These are phyloP conservation scores for Panagrolaimus sp. DNA, from an alignment of 1,140 invertebrate genomes.

Conservation along the genomic window DNA sequence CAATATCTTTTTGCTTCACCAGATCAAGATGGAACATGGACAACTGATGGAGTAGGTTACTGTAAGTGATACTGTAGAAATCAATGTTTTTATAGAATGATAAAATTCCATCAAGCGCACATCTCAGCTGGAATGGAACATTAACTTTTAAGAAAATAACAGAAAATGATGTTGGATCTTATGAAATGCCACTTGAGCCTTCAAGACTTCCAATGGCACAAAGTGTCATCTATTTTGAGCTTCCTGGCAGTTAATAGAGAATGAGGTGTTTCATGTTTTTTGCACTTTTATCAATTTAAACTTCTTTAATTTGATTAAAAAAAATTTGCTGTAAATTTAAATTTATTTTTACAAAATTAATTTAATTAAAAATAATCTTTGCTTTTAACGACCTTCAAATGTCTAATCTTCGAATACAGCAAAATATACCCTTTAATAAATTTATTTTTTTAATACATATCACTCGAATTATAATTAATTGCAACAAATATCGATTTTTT, in stretches of 20 bases:
- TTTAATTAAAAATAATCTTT: no score
- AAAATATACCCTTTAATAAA: no score
- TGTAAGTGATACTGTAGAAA: background rate
- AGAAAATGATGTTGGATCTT: constrained; percentile 4
- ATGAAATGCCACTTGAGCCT: constrained; percentile 9
- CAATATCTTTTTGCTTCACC: constrained; percentile 16
- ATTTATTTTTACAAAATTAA: no score
- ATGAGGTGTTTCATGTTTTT: no score
- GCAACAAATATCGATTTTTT: no score
- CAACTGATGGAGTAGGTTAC: constrained; percentile 15
- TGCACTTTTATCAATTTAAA: no score
- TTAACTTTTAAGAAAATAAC: constrained; percentile 1
- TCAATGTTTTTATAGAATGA: background rate
- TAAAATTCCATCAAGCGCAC: background rate
- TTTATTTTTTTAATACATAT: no score
- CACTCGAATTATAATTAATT: no score
- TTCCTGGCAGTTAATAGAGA: background rate
- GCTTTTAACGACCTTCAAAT: no score
- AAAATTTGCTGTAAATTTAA: no score
- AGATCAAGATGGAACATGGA: constrained; percentile 7
- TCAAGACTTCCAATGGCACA: background rate
- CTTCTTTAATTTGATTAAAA: no score
- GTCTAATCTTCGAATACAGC: no score
- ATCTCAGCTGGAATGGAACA: constrained; percentile 8
- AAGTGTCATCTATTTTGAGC: background rate